A percentile compares a stretch with the other conserved stretches of the same genome.
These are phyloP conservation scores for Columba janthina DNA, from an alignment of 2,113 vertebrate species.

Conservation along the genomic window DNA sequence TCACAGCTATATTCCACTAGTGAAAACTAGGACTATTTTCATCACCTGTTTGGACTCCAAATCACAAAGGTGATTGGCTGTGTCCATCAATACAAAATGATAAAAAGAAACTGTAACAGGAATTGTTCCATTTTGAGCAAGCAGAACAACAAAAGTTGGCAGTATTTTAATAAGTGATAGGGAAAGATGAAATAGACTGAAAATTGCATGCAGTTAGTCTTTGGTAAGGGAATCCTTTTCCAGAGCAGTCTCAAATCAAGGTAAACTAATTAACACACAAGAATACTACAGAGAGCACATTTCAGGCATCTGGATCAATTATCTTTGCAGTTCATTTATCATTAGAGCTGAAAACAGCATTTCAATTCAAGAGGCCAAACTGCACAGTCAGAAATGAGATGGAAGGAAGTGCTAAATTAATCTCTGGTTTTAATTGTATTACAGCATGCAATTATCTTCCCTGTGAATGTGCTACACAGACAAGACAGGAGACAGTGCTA, in stretches of 20 bases:
- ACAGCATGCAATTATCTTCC: neutral
- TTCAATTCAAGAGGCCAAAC: neutral
- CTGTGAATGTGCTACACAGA: neutral
- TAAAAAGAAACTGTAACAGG: neutral
- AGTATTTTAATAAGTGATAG: neutral
- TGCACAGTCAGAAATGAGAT: neutral
- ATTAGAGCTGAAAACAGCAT: neutral
- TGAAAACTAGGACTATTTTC: neutral
- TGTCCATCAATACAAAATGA: neutral
- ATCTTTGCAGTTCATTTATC: neutral
- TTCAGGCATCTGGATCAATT: neutral
- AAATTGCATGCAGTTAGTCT: neutral
- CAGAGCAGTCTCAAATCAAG: neutral
- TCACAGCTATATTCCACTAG: neutral
- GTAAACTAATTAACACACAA: neutral
- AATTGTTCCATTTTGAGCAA: neutral
- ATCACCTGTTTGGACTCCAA: neutral
- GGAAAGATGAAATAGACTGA: neutral
- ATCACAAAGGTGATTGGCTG: neutral
- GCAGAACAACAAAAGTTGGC: neutral
- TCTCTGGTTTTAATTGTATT: neutral
- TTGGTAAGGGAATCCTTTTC: neutral
- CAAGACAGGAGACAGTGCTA: neutral
- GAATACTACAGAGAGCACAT: neutral
- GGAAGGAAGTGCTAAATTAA: neutral